These are phyloP conservation scores for Anneissia japonica DNA, from an alignment of 35 echinoderm and acorn worm genomes.

Conservation along the genomic window DNA sequence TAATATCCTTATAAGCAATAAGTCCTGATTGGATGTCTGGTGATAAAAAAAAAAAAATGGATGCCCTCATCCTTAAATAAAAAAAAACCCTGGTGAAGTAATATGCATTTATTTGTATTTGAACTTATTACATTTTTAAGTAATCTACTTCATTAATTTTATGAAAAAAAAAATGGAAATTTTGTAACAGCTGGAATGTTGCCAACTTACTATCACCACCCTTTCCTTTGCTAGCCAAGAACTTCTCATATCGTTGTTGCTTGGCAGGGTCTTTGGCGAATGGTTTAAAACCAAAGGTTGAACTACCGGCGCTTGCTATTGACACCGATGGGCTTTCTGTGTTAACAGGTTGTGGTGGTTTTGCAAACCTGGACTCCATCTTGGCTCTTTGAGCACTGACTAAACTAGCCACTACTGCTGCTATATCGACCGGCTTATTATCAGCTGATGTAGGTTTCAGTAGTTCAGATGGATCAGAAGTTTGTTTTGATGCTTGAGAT, in stretches of 20 bases:
- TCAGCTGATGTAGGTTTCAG: neutral
- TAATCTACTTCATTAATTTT: too few relatives aligned
- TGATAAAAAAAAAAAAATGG: too few relatives aligned
- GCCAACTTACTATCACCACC: neutral
- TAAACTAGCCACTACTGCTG: neutral
- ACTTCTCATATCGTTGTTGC: conserved; percentile 65
- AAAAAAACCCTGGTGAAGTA: too few relatives aligned
- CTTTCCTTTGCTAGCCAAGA: neutral
- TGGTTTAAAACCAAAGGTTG: conserved; percentile 31
- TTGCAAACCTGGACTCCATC: neutral
- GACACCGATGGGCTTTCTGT: neutral
- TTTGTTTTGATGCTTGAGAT: neutral
- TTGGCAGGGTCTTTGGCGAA: conserved; percentile 59
- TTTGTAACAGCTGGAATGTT: too few relatives aligned
- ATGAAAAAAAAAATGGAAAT: too few relatives aligned
- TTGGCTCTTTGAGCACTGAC: neutral
- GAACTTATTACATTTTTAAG: too few relatives aligned
- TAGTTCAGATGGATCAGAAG: neutral
- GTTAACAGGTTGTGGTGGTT: neutral
- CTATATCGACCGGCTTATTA: neutral
- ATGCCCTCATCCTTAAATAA: too few relatives aligned
- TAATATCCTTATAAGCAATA: too few relatives aligned
- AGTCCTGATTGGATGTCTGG: too few relatives aligned
- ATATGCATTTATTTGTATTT: too few relatives aligned
- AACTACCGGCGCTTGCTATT: too few relatives aligned